phyloP scores from a whole-genome alignment of 2,888 invertebrate species.

The Oxytorus armatus region DNA sequence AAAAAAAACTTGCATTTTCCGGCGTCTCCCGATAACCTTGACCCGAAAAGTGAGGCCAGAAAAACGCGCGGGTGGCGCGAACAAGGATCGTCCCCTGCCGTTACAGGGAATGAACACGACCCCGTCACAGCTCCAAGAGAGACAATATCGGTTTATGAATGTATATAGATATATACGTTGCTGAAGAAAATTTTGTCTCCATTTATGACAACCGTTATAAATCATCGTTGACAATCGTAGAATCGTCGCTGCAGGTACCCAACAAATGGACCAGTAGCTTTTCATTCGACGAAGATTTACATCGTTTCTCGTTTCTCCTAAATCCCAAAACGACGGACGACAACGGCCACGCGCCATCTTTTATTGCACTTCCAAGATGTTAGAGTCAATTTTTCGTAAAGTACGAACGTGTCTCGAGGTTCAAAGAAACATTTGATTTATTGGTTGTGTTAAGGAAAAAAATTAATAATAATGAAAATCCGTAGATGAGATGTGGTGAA shows the following conservation, averaged over 20 bases:
- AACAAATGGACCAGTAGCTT: slow-evolving; percentile 62
- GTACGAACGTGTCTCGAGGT: neutral
- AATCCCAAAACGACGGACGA: slow-evolving; percentile 12
- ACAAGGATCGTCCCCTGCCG: slow-evolving; percentile 13
- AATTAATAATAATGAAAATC: neutral
- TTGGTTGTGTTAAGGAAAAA: neutral
- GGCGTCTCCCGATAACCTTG: slow-evolving; percentile 64
- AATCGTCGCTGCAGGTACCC: slow-evolving; percentile 61
- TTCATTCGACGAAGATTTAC: slow-evolving; percentile 23
- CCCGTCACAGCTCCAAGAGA: slow-evolving; percentile 9
- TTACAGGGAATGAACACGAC: slow-evolving; percentile 10
- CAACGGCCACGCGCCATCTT: slow-evolving; percentile 64
- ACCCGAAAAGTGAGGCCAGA: slow-evolving; percentile 59
- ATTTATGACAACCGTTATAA: slow-evolving; percentile 57
- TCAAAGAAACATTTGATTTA: slow-evolving; percentile 29
- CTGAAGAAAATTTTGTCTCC: neutral
- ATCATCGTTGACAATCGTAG: slow-evolving; percentile 59
- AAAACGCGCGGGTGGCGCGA: slow-evolving; percentile 38
- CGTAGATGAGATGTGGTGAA: too few species aligned
- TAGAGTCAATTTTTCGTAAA: slow-evolving; percentile 52
- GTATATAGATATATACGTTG: neutral
- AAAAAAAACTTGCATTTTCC: slow-evolving; percentile 41
- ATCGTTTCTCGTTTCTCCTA: slow-evolving; percentile 6
- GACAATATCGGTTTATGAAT: slow-evolving; percentile 8
- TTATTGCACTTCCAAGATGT: slow-evolving; percentile 15